Evolutionary conservation across 2,888 invertebrate genomes (phyloP).

Genomic region (Choristoneura rosaceana): DNA sequence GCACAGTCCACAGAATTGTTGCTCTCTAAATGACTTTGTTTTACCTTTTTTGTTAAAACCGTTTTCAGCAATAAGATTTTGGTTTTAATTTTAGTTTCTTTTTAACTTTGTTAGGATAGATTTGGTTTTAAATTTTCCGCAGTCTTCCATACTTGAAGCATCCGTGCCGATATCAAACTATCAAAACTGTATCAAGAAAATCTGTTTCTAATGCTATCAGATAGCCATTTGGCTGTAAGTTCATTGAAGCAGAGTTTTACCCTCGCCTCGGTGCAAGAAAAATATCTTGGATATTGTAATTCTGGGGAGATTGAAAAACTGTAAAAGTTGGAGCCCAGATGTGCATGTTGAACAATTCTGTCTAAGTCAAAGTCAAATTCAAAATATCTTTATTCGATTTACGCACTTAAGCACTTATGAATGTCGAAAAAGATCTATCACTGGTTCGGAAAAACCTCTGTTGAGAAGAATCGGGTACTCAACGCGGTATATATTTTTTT

Average conservation of each 20-base stretch:
- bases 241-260: slow-evolving; percentile 32
- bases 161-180: slow-evolving; percentile 35
- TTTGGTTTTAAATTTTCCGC: slow-evolving; percentile 12
- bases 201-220: slow-evolving; percentile 39
- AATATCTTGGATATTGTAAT: slow-evolving; percentile 37
- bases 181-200: slow-evolving; percentile 35
- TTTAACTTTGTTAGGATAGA: neutral
- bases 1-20: no score
- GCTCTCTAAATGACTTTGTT: no score
- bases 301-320: slow-evolving; percentile 29
- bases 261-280: slow-evolving; percentile 33
- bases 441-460: no score
- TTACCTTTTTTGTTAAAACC: neutral
- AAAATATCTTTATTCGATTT: no score
- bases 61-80: neutral
- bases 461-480: no score
- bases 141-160: slow-evolving; percentile 20
- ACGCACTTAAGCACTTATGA: no score
- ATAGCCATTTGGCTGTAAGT: slow-evolving; percentile 35
- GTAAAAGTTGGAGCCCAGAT: neutral
- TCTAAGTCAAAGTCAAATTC: no score
- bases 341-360: neutral
- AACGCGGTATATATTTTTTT: no score
- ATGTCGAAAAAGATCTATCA: no score
- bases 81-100: no score